Evolutionary conservation across 2,797 vertebrate species (phyloP).

Genomic region (Lindbergichthys nudifrons): DNA sequence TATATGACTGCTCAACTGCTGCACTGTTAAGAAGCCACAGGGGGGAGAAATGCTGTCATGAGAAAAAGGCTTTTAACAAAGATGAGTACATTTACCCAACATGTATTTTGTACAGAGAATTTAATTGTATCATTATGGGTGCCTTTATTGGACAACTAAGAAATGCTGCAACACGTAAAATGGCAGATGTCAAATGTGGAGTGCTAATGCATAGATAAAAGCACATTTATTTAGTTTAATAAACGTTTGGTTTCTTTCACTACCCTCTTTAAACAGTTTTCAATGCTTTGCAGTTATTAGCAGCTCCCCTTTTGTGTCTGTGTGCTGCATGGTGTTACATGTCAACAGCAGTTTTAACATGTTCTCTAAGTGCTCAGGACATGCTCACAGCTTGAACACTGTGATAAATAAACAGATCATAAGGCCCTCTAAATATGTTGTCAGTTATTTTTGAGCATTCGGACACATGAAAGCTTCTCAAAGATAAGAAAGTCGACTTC

Average conservation of each 20-base stretch:
- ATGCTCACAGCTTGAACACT: neutral
- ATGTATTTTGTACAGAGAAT: neutral
- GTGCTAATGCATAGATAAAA: neutral
- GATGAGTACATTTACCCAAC: too few species aligned
- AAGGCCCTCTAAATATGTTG: neutral
- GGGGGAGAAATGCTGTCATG: constrained; percentile 29
- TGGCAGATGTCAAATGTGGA: neutral
- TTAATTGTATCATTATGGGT: too few species aligned
- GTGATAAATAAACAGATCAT: neutral
- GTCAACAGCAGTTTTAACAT: neutral
- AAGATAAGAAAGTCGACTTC: constrained; percentile 33
- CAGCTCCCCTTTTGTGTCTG: neutral
- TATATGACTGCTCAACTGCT: neutral
- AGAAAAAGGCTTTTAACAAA: neutral
- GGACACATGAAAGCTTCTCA: neutral
- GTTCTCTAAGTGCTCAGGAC: neutral
- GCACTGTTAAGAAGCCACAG: constrained; percentile 21
- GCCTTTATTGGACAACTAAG: neutral
- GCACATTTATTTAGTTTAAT: neutral
- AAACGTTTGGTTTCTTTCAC: neutral
- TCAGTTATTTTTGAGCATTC: neutral
- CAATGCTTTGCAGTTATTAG: neutral
- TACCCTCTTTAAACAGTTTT: neutral
- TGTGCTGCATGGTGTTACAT: neutral
- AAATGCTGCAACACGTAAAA: neutral